Percentiles rank a stretch among this genome's conserved stretches.
Conservation (phyloP, 2,797 vertebrate genomes). For the Enteromius unitaeniatus region DNA sequence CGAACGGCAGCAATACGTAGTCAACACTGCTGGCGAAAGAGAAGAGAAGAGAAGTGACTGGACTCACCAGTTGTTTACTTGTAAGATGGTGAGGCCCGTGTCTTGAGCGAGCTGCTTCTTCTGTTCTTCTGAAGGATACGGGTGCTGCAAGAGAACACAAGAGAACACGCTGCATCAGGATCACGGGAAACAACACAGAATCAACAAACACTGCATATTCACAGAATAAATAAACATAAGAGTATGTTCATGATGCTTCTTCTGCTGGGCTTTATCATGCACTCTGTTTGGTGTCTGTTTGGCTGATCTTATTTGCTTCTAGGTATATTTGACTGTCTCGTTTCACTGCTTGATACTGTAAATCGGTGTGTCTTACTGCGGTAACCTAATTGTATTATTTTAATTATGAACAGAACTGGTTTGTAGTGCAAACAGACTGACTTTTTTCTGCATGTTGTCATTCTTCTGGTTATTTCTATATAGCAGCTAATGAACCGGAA, state of each 20-base stretch:
- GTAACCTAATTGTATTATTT: too few relatives aligned
- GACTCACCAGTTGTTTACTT: slow-evolving; percentile 99
- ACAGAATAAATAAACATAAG: background rate
- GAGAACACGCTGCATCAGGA: slow-evolving; percentile 17
- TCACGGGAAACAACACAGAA: background rate
- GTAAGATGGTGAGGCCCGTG: slow-evolving; percentile 99
- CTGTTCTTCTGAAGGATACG: slow-evolving; percentile 99
- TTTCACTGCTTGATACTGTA: too few relatives aligned
- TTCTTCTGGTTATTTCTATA: too few relatives aligned
- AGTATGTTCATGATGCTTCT: background rate
- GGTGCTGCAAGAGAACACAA: slow-evolving; percentile 83
- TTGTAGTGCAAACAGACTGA: too few relatives aligned
- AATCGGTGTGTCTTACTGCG: too few relatives aligned
- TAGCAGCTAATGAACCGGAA: too few relatives aligned
- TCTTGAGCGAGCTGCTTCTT: slow-evolving; percentile 99
- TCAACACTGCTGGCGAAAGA: slow-evolving; percentile 64
- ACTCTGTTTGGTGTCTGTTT: background rate
- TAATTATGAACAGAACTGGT: too few relatives aligned
- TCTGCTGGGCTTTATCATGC: background rate
- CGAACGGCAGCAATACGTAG: background rate
- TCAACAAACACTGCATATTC: background rate
- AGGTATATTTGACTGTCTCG: too few relatives aligned
- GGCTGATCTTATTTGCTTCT: too few relatives aligned
- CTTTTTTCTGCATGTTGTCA: too few relatives aligned
- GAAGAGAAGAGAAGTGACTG: slow-evolving; percentile 71